Base-by-base conservation (phyloP, 2,113 vertebrate species). In the Pyrgilauda ruficollis region DNA sequence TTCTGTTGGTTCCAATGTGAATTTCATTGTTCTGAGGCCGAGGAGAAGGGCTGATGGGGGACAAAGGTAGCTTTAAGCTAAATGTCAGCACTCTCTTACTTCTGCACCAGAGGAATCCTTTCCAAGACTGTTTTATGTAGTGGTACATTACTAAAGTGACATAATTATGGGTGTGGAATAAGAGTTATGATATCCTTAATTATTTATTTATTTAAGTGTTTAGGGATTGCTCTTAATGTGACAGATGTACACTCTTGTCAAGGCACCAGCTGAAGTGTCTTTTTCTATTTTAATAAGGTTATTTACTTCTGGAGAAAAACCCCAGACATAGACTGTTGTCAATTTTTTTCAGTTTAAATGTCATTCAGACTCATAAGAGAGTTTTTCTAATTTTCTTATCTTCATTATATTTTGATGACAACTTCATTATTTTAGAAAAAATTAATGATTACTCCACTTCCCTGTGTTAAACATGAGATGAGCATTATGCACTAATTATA, bases 341-440 rank as follows among this genome's bases (percentile, higher is more conserved):
- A 37, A 8, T 30, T 46, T 84, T 52, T 91, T 94, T 62, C 35
- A 72, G 15, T 77, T 85, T 80, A 63, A 70, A 69, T 68, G 86
- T 75, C 63, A 90, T 58, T 91, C 62, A 89, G 39, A 56, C 37
- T 87, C 33, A n/a, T 46, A 84, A 87, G 5, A 93, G 18, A 82
- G 43, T 77, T 93, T 86, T 56, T 86, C 91, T 94, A 74, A 86
- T 95, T 94, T 93, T 94, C 64, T 88, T 86, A 76, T 94, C 55
- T 83, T 86, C 77, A 78, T 88, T 90, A 64, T 47, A 89, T 74
- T 95, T 90, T 90, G 49, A 84, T 68, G 82, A 67, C 52, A 95
- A 33, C 70, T 80, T 96, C 77, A 95, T 96, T 94, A 88, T 90
- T 95, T 80, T 35, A 78, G 68, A 81, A 90, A 90, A 94, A 89